These are phyloP conservation scores for Saturnia pavonia DNA, from an alignment of 2,888 invertebrate species.

Conservation along the genomic window DNA sequence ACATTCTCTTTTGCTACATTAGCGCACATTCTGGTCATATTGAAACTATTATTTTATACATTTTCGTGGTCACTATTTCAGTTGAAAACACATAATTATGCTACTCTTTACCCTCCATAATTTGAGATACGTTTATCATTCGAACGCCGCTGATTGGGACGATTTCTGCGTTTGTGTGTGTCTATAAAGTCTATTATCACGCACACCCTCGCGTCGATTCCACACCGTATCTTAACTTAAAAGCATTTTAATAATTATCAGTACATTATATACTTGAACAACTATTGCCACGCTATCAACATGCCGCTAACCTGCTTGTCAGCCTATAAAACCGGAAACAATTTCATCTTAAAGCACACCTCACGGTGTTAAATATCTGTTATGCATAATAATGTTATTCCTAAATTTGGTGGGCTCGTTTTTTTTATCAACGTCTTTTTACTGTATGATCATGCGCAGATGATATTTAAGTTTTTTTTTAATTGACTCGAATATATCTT, in stretches of 20 bases:
- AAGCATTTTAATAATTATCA: constrained; percentile 1
- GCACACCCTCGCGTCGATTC: neutral
- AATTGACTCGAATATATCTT: neutral
- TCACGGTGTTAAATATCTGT: constrained; percentile 3
- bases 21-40: no score
- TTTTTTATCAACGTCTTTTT: neutral
- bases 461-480: neutral
- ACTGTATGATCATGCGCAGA: neutral
- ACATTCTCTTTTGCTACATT: no score
- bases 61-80: no score
- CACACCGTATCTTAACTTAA: neutral
- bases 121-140: neutral
- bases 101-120: neutral
- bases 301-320: neutral
- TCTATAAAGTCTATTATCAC: neutral
- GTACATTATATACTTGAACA: neutral
- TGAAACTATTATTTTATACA: no score
- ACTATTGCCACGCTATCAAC: neutral
- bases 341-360: neutral
- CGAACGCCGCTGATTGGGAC: neutral
- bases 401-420: neutral
- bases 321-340: neutral
- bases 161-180: neutral
- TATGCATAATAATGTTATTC: neutral
- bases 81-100: neutral